Evolutionary conservation across 2,113 vertebrate genomes (phyloP), one percentile per base, ranked within the genome.

Genomic region (Baryphthengus martii): DNA sequence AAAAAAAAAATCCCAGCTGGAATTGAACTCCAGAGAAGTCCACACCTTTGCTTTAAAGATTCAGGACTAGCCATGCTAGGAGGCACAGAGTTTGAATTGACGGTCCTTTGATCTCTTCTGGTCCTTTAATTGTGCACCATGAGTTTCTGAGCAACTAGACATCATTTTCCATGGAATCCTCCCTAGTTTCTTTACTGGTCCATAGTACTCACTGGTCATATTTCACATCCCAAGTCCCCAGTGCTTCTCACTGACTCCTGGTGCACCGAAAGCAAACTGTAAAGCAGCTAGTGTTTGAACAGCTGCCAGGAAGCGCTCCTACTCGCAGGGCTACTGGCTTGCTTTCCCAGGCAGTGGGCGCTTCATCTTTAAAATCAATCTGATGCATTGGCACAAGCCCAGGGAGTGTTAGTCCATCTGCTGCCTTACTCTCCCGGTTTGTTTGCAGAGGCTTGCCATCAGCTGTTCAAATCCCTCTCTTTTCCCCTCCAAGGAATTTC

Each of bases 301-400:
- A 95, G 92, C 94, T 97, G 97, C 96, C 95, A 97, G 94, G 81
- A 94, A 93, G 76, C 1, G 72, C 88, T 97, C 94, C 93, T 90
- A 78, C 87, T 96, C 9, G 0, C 76, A 78, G 94, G 62, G 89
- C 83, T 85, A 73, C 93, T 58, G 83, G 89, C 91, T 96, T 95
- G 56, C 94, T 97, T 97, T 97, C 96, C 93, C 92, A 96, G 85
- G 96, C 95, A 88, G 90, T 91, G 95, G 93, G 90, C 94, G 89
- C 92, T 93, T 96, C 94, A 70, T 94, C 95, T 97, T 95, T 94
- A 95, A 96, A 96, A 95, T 95, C 89, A 93, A 88, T 95, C 95
- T 93, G 97, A 96, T 92, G 83, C 84, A 70, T 72, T 97, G 96
- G 96, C 96, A 95, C 73, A 62, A 88, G 50, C 82, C 94, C 96